Conservation (phyloP, 2,888 invertebrate species). For the Nomada fucata region DNA sequence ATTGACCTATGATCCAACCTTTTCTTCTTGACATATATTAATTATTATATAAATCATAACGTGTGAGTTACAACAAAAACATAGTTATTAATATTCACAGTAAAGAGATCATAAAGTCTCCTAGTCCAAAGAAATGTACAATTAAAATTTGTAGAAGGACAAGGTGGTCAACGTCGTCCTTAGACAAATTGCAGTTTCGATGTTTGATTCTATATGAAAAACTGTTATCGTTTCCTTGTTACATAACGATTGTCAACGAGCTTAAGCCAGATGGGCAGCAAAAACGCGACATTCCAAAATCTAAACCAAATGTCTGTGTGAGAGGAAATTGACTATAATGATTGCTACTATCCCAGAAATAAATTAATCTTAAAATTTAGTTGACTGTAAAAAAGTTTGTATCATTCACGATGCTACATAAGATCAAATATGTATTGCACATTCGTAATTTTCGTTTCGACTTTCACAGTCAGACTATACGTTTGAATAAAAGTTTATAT, state of each 20-base stretch:
- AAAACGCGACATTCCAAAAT: slow-evolving; percentile 42
- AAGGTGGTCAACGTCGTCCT: slow-evolving; percentile 71
- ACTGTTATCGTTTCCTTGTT: slow-evolving; percentile 71
- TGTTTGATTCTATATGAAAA: slow-evolving; percentile 77
- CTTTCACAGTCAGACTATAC: slow-evolving; percentile 19
- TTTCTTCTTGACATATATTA: slow-evolving; percentile 63
- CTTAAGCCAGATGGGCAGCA: slow-evolving; percentile 73
- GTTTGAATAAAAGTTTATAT: slow-evolving; percentile 46
- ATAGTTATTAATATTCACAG: slow-evolving; percentile 70
- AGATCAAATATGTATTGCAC: slow-evolving; percentile 52
- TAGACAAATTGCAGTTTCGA: slow-evolving; percentile 75
- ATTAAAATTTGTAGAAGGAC: slow-evolving; percentile 74
- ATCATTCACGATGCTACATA: background rate
- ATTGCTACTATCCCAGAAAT: slow-evolving; percentile 51
- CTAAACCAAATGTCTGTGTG: slow-evolving; percentile 31
- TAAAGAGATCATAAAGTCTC: slow-evolving; percentile 77
- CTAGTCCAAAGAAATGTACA: slow-evolving; percentile 73
- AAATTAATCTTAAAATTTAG: slow-evolving; percentile 36
- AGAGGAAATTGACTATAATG: slow-evolving; percentile 37
- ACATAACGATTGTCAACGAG: slow-evolving; percentile 78
- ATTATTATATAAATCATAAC: slow-evolving; percentile 70
- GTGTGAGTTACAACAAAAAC: slow-evolving; percentile 66
- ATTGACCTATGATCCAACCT: slow-evolving; percentile 66
- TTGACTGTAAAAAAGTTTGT: slow-evolving; percentile 11
- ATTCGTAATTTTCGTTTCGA: slow-evolving; percentile 33